Percentiles rank a stretch among this genome's conserved stretches.
Evolutionary conservation across 2,888 invertebrate species (phyloP).

Genomic region (Abscondita cerata): DNA sequence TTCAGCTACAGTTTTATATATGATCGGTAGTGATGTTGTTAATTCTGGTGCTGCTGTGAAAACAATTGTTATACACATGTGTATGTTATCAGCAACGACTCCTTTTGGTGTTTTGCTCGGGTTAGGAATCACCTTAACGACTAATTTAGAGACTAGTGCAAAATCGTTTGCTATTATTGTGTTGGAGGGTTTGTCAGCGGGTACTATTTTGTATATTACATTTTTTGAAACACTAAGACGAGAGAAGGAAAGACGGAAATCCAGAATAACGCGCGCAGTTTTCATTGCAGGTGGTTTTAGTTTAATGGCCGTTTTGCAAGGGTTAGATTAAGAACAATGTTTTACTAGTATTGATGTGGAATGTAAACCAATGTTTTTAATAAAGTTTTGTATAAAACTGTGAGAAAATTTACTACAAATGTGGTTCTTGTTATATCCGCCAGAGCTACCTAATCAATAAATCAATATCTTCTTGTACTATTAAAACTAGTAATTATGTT

Average conservation of each 20-base stretch:
- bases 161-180: conserved; percentile 39
- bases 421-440: no score
- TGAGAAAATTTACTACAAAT: no score
- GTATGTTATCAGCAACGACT: conserved; percentile 60
- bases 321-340: conserved; percentile 17
- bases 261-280: conserved; percentile 51
- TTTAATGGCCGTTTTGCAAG: conserved; percentile 53
- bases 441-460: conserved; percentile 11
- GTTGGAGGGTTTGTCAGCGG: conserved; percentile 72
- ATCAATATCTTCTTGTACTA: conserved; percentile 7
- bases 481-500: conserved; percentile 9
- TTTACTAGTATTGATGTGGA: no score
- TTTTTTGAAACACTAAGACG: conserved; percentile 79
- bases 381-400: no score
- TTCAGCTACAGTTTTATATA: conserved; percentile 84
- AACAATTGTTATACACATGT: conserved; percentile 58
- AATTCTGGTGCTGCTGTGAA: conserved; percentile 52
- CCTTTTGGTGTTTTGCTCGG: conserved; percentile 62
- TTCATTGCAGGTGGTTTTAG: conserved; percentile 55
- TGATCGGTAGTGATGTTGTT: conserved; percentile 75
- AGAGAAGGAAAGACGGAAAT: conserved; percentile 68
- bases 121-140: conserved; percentile 56
- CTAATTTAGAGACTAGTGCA: conserved; percentile 51
- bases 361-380: no score
- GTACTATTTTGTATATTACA: conserved; percentile 78